Base-by-base conservation (phyloP, 2,113 vertebrate species). In the Cyprinodon tularosa region DNA sequence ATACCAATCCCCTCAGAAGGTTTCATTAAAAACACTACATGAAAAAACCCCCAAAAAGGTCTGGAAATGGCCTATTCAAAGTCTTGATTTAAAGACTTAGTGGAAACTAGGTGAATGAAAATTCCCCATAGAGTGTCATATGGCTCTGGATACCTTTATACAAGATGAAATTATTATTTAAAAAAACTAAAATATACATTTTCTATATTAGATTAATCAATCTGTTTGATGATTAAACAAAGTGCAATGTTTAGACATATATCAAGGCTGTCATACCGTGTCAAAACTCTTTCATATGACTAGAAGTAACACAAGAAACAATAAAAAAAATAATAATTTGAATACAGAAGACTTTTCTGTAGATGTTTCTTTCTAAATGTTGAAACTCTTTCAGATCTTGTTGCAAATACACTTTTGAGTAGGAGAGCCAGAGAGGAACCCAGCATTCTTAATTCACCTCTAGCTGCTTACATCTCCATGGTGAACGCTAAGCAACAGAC, bases 401-500 rank as follows among this genome's bases (percentile, higher is more conserved):
- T 82, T 83, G 71, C 69, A 69, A 83, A 42, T 57, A 66, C 75
- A 61, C 84, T 63, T 87, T 89, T 89, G 71, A 89, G 62, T 39
- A 38, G 4, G 71, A 67, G 72, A 62, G 77, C 59, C 77, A 73
- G 78, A 85, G 82, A 84, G 77, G 76, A 76, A 86, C 77, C 53
- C 64, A 72, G 83, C 86, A 88, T 90, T 90, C 85, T 91, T 85
- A 76, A 85, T 84, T 61, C 68, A 64, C 80, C 72, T 73, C 84
- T 64, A 70, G 87, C 87, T 84, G 85, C 84, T 71, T 22, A 64
- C 37, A 79, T 92, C 90, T 72, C 88, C 91, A 91, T 87, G 88
- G 92, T 84, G 84, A 92, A 85, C 75, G 71, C 90, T 81, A 87
- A 87, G 91, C 90, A 92, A 90, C 85, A 71, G 77, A 40, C 84